Base-by-base conservation (phyloP, 2,888 invertebrate species). In the Saturnia japonica region DNA sequence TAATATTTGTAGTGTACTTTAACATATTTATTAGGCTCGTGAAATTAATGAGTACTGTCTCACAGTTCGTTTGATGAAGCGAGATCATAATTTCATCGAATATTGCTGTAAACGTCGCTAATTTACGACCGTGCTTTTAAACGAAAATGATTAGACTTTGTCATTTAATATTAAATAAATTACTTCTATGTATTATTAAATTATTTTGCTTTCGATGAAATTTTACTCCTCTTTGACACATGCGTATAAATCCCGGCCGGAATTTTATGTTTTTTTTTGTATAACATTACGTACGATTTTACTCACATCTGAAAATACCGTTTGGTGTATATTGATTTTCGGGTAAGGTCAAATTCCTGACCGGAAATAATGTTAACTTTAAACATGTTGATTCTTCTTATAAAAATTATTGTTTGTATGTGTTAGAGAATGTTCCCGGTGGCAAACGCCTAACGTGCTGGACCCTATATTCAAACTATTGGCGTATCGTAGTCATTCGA, bases 1-100 rank as follows among this genome's bases (percentile, higher is more conserved):
- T n/a, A n/a, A n/a, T n/a, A n/a, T n/a, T n/a, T 73, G 73, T 74
- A 77, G 75, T 79, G 77, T 82, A 79, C 77, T 80, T 78, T 77
- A 80, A 72, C 75, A 80, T 82, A 82, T 85, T 83, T 86, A 86
- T 83, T 84, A 82, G 79, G 75, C 75, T 79, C 83, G 81, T 85
- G 85, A 86, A 85, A 84, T 83, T 85, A 86, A 86, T 86, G 82
- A 85, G 80, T 78, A 19, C 40, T n/a, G 78, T 72, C 75, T 70
- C 51, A 34, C 34, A 42, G 71, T 71, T 70, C 68, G 60, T 45
- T 74, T 75, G 76, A 78, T 76, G 79, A 77, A 77, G 74, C 74
- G 72, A 67, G 67, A 73, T 80, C 67, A 75, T 80, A 79, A 79
- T 75, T 78, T 74, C 71, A 74, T 74, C 68, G 71, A 71, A 74